These are phyloP conservation scores for Tupaia chinensis DNA, from an alignment of 2,113 vertebrate genomes.

Conservation along the genomic window DNA sequence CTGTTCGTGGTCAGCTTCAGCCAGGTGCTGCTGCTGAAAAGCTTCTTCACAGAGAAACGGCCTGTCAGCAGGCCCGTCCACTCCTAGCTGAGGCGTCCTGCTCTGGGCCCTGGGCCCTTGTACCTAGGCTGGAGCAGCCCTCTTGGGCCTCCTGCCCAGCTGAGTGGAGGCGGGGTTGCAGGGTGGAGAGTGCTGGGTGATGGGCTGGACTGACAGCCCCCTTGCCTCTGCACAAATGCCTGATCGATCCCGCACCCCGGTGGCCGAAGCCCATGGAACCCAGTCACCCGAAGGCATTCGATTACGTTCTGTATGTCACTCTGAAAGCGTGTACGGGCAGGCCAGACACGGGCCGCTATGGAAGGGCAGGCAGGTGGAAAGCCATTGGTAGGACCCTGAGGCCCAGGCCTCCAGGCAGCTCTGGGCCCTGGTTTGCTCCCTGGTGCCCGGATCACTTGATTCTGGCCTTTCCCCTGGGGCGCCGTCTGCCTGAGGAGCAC, in stretches of 20 bases:
- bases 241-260: neutral
- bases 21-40: conserved; percentile 93
- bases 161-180: neutral
- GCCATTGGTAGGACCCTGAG: neutral
- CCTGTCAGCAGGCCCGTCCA: conserved; percentile 60
- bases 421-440: neutral
- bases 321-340: too few relatives aligned
- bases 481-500: neutral
- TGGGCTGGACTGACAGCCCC: neutral
- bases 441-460: accelerated
- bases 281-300: accelerated
- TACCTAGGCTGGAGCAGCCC: neutral
- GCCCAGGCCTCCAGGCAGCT: too few relatives aligned
- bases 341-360: too few relatives aligned
- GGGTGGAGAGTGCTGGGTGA: neutral
- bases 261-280: neutral
- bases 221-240: neutral
- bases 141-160: neutral
- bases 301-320: neutral
- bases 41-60: conserved; percentile 93
- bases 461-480: neutral
- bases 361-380: neutral
- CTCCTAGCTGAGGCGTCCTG: conserved; percentile 81
- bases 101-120: neutral
- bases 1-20: conserved; percentile 92